Evolutionary conservation across 1,140 invertebrate species (phyloP).

Genomic region (Cyclina sinensis): DNA sequence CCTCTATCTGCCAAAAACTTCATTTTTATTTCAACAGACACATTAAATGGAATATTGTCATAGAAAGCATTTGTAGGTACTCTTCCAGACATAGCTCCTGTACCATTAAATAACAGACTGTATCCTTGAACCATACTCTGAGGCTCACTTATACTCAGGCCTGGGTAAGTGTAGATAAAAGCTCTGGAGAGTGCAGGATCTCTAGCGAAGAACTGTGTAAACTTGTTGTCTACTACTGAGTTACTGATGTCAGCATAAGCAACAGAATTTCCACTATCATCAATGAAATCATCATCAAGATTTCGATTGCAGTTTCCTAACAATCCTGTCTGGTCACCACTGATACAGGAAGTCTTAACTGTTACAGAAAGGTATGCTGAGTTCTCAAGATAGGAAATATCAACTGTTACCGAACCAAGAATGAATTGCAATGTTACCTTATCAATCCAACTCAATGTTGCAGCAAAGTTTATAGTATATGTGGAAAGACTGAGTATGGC

Average conservation of each 20-base stretch:
- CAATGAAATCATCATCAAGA: slow-evolving; percentile 68
- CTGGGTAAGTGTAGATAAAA: slow-evolving; percentile 67
- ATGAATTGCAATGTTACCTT: slow-evolving; percentile 58
- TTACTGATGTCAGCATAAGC: slow-evolving; percentile 49
- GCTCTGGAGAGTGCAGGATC: not conserved
- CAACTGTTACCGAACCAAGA: slow-evolving; percentile 17
- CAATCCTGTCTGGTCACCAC: slow-evolving; percentile 57
- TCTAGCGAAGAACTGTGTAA: slow-evolving; percentile 34
- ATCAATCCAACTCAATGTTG: slow-evolving; percentile 53
- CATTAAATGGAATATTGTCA: slow-evolving; percentile 50
- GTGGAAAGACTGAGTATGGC: slow-evolving; percentile 54
- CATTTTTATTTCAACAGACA: slow-evolving; percentile 65
- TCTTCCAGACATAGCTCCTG: slow-evolving; percentile 57
- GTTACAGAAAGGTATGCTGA: slow-evolving; percentile 40
- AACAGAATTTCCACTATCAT: not conserved
- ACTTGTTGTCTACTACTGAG: slow-evolving; percentile 46
- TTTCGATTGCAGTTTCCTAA: slow-evolving; percentile 72
- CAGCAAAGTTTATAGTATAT: slow-evolving; percentile 14
- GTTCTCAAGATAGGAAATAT: slow-evolving; percentile 55
- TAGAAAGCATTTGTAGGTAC: slow-evolving; percentile 38
- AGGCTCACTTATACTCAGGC: slow-evolving; percentile 26
- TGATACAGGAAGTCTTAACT: slow-evolving; percentile 18
- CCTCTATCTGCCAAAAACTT: slow-evolving; percentile 52
- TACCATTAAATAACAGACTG: slow-evolving; percentile 65
- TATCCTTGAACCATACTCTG: slow-evolving; percentile 33